Evolutionary conservation across 2,888 invertebrate species (phyloP).

Genomic region (Platynereis dumerilii): DNA sequence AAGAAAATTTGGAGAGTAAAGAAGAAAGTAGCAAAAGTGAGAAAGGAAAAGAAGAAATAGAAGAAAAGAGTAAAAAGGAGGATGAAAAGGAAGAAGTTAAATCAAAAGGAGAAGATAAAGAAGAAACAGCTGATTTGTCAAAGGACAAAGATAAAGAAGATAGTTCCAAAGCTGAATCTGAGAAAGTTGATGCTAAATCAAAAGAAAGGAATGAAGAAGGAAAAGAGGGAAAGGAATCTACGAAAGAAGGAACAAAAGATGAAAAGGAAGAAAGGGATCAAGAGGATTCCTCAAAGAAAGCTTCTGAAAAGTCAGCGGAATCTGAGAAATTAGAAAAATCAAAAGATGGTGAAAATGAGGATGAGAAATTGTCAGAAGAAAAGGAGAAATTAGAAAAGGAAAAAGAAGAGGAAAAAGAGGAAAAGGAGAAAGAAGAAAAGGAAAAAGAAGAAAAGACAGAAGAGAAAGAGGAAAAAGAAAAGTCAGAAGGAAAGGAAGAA

Average conservation of each 20-base stretch:
- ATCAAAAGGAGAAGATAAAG: neutral
- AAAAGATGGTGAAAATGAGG: neutral
- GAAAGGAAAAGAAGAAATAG: conserved; percentile 4
- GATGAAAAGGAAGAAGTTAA: neutral
- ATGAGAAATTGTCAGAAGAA: neutral
- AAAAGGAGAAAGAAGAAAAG: no score
- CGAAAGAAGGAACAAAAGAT: neutral
- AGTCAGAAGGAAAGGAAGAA: no score
- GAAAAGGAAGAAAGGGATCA: conserved; percentile 19
- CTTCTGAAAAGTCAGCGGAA: conserved; percentile 1
- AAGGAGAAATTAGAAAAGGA: no score
- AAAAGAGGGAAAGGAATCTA: conserved; percentile 6
- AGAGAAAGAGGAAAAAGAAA: no score
- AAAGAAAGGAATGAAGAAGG: conserved; percentile 5
- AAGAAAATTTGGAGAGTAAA: neutral
- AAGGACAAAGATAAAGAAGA: conserved; percentile 14
- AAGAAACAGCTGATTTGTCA: neutral
- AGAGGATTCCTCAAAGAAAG: neutral
- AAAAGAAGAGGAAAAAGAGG: no score
- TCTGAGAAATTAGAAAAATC: conserved; percentile 8
- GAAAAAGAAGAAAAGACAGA: no score
- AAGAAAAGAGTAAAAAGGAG: conserved; percentile 6
- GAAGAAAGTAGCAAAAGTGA: conserved; percentile 15
- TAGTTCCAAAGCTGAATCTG: neutral
- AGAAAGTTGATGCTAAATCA: neutral